Base-by-base conservation (phyloP, 1,140 invertebrate genomes). In the Scaptomyza pallida region DNA sequence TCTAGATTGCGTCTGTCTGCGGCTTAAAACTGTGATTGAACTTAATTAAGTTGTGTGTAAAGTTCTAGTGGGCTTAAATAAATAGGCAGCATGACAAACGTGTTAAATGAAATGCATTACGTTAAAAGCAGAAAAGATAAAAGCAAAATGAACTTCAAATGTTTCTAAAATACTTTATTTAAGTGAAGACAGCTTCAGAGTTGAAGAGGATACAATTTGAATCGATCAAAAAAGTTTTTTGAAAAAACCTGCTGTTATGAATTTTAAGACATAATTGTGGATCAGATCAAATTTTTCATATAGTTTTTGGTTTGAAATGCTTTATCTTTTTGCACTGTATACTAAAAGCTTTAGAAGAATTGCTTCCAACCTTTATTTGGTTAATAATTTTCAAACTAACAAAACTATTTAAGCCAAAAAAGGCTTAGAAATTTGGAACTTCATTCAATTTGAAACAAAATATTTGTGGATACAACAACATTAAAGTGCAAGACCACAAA, bases 1-100 rank as follows among this genome's bases (percentile, higher is more conserved):
- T 30, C 30, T 8, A 8, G 40, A 37, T 23, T 40, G 23, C 15
- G 60, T 63, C 43, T 47, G 78, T 77, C 74, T 74, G 77, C 67
- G 72, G 77, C 78, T 75, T 71, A 19, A 41, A 60, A 41, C 72
- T 67, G 65, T 76, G 67, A 80, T 76, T 67, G 52, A 72, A 76
- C 67, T 72, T 79, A 64, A 75, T 82, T 78, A 72, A 74, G 65
- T 57, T 83, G 64, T 15, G 33, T 37, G 35, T 43, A 10, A 15
- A 37, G 51, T 16, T 48, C 30, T 15, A 16, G 44, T 9, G 47
- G 30, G 33, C 23, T 43, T 33, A 21, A 12, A 37, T 59, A 43
- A 37, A 50, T 33, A 30, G 10, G 12, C 26, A 26, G 41, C 16
- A 10, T 5, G 44, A 19, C 17, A 40, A 54, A 41, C 19, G 40